Evolutionary conservation across 1,140 invertebrate species (phyloP).

Genomic region (Dendrolimus punctatus): DNA sequence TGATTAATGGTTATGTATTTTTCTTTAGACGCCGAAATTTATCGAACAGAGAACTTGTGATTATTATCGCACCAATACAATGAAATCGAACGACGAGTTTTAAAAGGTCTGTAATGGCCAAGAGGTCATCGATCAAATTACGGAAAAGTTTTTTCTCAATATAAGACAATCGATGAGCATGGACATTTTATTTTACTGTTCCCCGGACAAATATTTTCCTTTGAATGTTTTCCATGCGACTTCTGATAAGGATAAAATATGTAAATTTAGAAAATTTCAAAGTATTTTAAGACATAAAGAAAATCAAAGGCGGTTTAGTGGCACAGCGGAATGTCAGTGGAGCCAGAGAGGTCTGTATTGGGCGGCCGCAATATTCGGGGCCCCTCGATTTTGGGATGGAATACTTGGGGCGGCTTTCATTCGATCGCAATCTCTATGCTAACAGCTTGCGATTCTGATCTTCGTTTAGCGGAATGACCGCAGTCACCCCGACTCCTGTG

Average conservation of each 20-base stretch:
- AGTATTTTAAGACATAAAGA: constrained; percentile 24
- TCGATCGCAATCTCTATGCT: constrained; percentile 71
- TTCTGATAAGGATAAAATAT: constrained; percentile 7
- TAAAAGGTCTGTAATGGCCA: constrained; percentile 66
- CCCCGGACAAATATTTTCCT: constrained; percentile 16
- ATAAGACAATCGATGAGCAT: constrained; percentile 59
- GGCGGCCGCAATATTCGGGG: constrained; percentile 53
- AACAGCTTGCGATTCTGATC: constrained; percentile 71
- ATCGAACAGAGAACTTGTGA: constrained; percentile 42
- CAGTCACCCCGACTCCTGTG: constrained; percentile 57
- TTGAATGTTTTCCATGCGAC: no score
- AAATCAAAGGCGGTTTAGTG: constrained; percentile 44
- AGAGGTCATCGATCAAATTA: constrained; percentile 67
- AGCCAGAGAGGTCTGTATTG: constrained; percentile 55
- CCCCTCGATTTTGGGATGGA: constrained; percentile 62
- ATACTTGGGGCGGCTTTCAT: constrained; percentile 63
- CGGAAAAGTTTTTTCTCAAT: constrained; percentile 62
- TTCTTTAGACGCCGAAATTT: constrained; percentile 39
- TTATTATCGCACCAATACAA: constrained; percentile 58
- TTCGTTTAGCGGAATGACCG: constrained; percentile 71
- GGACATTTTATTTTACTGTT: constrained; percentile 33
- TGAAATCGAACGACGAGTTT: constrained; percentile 66
- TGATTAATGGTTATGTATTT: constrained; percentile 56
- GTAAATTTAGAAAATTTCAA: constrained; percentile 17
- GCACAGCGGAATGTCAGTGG: constrained; percentile 45